Evolutionary conservation across 2,888 invertebrate species (phyloP), one percentile per base, ranked within the genome.

Genomic region (Hipparchia semele): DNA sequence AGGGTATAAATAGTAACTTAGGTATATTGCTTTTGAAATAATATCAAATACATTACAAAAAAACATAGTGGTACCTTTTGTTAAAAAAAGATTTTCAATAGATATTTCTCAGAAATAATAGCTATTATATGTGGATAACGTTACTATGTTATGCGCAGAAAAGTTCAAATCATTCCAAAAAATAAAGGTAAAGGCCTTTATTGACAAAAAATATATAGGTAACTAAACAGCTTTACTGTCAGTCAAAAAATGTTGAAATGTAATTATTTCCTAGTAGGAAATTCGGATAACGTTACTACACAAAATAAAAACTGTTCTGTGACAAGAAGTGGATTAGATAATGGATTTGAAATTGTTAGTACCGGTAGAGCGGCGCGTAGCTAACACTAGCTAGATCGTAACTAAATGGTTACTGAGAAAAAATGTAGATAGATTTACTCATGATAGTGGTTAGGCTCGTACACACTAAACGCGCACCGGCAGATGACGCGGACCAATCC

Each of bases 251-350:
- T 69, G 60, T 60, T 69, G 3, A 69, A 69, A 70, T 62, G 62
- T 70, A 70, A 70, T 70, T 70, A 56, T 70, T 70, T 70, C 70
- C 70, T 70, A 70, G 62, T 70, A 69, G 70, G 70, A 70, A 70
- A 70, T 62, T 70, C 70, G 70, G 70, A 70, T 70, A 70, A 70
- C 54, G 62, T 62, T 70, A 70, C 70, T 64, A 12, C 62, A 46
- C 70, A 70, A 62, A 70, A 49, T 7, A 69, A 68, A 68, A 61
- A 53, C 33, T 53, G 39, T 69, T 69, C 53, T 69, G 69, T 61
- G 60, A 53, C 69, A 59, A 68, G 60, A 61, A 69, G 51, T 69
- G 69, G 60, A 61, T 61, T 69, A 60, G 60, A 60, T 69, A 69
- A 69, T 69, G 69, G 60, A 69, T 69, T 61, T 60, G 12, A 69